Percentiles rank a stretch among this genome's conserved stretches.
Conservation (phyloP, 2,888 invertebrate genomes). For the Tenthredo scrophulariae region DNA sequence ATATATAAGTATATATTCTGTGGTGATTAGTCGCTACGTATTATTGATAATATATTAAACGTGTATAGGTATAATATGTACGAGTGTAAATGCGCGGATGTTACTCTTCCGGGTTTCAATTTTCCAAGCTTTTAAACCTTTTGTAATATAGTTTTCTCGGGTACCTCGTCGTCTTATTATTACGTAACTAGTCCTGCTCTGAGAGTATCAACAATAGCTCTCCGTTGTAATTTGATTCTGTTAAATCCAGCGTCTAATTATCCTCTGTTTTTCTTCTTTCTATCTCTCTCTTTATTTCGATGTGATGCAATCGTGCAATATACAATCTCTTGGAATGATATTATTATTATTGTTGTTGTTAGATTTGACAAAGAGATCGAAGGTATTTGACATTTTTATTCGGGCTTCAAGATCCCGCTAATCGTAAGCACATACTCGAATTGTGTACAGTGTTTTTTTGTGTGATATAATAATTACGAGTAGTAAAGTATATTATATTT, state of each 20-base stretch:
- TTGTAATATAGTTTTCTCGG: conserved; percentile 28
- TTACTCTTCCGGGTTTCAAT: background rate
- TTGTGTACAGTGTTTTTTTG: background rate
- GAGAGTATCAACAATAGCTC: background rate
- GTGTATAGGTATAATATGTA: conserved; percentile 4
- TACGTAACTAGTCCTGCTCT: conserved; percentile 39
- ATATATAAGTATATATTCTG: conserved; percentile 15
- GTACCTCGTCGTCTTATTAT: conserved; percentile 24
- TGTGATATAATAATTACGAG: conserved; percentile 18
- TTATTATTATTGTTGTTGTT: conserved; percentile 2
- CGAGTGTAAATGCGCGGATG: conserved; percentile 20
- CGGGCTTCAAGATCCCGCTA: background rate
- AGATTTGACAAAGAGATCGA: background rate
- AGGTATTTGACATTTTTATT: background rate
- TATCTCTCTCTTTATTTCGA: conserved; percentile 14
- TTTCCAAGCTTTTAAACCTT: conserved; percentile 10
- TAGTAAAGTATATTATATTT: background rate
- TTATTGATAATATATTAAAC: background rate
- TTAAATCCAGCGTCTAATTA: background rate
- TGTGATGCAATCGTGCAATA: conserved; percentile 51
- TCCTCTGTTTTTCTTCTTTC: background rate
- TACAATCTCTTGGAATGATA: background rate
- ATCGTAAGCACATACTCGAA: conserved; percentile 11
- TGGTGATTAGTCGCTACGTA: background rate
- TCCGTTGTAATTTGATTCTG: conserved; percentile 3